Evolutionary conservation across 2,797 vertebrate species (phyloP).

Genomic region (Chaetodon trifasciatus): DNA sequence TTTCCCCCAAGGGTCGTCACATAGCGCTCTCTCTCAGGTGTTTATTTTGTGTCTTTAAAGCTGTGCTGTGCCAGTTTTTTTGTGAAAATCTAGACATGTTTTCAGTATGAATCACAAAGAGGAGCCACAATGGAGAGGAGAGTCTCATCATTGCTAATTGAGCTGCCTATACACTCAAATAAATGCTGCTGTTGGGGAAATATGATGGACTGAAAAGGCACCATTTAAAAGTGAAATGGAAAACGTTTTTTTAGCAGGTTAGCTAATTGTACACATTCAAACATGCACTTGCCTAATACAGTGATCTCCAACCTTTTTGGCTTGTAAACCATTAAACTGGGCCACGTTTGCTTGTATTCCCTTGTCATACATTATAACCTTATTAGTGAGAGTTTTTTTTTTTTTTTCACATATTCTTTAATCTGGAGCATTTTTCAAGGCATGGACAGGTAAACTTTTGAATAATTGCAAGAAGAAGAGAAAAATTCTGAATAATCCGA

Average conservation of each 20-base stretch:
- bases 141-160: not conserved
- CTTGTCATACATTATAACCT: not conserved
- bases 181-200: slow-evolving; percentile 1
- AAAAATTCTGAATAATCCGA: not conserved
- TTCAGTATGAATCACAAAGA: slow-evolving; percentile 16
- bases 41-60: slow-evolving; percentile 54
- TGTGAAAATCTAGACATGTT: slow-evolving; percentile 21
- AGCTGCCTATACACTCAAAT: not conserved
- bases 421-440: not conserved
- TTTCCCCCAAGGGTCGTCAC: slow-evolving; percentile 33
- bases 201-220: slow-evolving; percentile 10
- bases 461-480: too few relatives aligned
- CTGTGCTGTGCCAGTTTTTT: slow-evolving; percentile 22
- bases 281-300: not conserved
- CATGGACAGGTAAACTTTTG: not conserved
- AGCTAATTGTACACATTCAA: not conserved
- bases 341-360: not conserved
- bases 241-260: not conserved
- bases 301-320: not conserved
- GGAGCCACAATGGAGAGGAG: not conserved
- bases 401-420: not conserved
- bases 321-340: not conserved
- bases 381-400: not conserved
- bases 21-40: slow-evolving; percentile 33
- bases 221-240: slow-evolving; percentile 3